phyloP scores from a whole-genome alignment of 2,797 vertebrate species.

The Pseudopleuronectes americanus region DNA sequence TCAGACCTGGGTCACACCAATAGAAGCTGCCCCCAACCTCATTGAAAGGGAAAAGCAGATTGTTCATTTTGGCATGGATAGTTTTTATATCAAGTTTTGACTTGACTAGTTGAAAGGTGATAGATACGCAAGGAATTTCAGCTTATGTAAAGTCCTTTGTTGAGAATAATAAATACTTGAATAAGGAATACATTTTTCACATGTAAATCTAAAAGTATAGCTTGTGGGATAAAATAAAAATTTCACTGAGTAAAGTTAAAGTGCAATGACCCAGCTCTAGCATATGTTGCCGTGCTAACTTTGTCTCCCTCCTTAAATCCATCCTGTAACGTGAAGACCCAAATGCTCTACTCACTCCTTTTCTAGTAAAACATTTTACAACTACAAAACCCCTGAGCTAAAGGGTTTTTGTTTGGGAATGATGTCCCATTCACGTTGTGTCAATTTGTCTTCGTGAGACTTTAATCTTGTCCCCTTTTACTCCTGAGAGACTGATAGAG shows the following conservation, averaged over 20 bases:
- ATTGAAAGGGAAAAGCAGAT: background rate
- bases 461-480: conserved; percentile 1
- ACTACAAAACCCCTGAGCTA: background rate
- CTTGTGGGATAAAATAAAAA: background rate
- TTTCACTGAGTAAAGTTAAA: background rate
- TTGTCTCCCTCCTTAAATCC: conserved; percentile 20
- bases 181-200: background rate
- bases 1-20: conserved; percentile 73
- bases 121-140: too few relatives aligned
- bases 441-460: conserved; percentile 19
- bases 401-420: conserved; percentile 5
- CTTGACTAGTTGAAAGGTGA: background rate
- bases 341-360: conserved; percentile 41
- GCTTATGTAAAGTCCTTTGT: too few relatives aligned
- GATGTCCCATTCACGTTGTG: conserved; percentile 50
- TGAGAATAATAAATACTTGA: too few relatives aligned
- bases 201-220: background rate
- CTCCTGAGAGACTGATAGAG: conserved; percentile 30
- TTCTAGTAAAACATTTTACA: conserved; percentile 1
- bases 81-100: background rate
- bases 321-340: conserved; percentile 46
- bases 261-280: conserved; percentile 66
- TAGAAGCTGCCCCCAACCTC: background rate
- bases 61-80: background rate
- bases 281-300: conserved; percentile 62